Evolutionary conservation across 1,140 invertebrate species (phyloP), one percentile per base, ranked within the genome.

Genomic region (Drosophila obscura): DNA sequence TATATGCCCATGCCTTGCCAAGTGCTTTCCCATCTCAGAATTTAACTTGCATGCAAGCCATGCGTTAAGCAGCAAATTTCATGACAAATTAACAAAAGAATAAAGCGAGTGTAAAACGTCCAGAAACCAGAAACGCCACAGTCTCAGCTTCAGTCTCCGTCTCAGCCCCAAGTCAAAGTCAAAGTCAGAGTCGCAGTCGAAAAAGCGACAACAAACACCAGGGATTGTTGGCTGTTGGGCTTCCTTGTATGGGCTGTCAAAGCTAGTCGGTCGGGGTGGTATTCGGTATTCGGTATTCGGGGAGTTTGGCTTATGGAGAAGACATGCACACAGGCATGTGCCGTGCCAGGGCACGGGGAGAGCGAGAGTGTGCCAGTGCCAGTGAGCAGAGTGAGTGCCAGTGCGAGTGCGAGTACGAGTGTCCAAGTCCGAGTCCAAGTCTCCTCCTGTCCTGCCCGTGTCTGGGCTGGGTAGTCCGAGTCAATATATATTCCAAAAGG

Each of bases 401-500:
- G 35, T 39, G 35, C 48, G 59, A 74, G 66, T 46, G 28, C 51
- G 7, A 66, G 66, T 39, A 13, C 35, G 35, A 39, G 35, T 39
- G 31, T 31, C 31, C 31, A 31, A 31, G 31, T 31, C 8, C 31
- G 35, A 28, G 19, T 19, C 19, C 4, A 22, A 48, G 64, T 50
- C 50, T 28, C 31, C 22, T 24, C 22, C 22, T 22, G 22, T 2
- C 22, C 44, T 41, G 49, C 43, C 13, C 16, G 41, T 65, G 60
- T 71, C 77, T 65, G 45, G 51, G 60, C 57, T 73, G 46, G 56
- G 56, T 44, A 82, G 16, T 63, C 63, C 63, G 81, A 90, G 85
- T 90, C 85, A 90, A 90, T 90, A 90, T 90, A 90, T 90, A 90
- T 90, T 90, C 85, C 63, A 73, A 83, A 90, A 90, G 85, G 87